A percentile compares a stretch with the other conserved stretches of the same genome.
Conservation (phyloP, 2,797 vertebrate species). For the Chloroceryle amazona region DNA sequence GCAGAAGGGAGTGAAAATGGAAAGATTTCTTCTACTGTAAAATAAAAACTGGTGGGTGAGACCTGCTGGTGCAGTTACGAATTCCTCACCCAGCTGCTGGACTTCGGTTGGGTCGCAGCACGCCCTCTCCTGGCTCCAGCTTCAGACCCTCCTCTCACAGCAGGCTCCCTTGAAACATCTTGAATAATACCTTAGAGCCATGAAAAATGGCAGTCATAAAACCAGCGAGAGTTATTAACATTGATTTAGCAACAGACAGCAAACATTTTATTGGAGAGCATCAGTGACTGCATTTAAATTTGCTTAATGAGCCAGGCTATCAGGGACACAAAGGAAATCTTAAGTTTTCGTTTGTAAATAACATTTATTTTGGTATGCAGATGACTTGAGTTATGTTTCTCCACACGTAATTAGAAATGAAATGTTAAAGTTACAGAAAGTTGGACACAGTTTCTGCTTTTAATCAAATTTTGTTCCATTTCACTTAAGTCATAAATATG, state of each 20-base stretch:
- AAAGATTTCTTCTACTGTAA: fast-evolving
- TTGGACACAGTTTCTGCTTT: constrained; percentile 54
- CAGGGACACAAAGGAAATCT: constrained; percentile 52
- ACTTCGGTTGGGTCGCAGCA: fast-evolving
- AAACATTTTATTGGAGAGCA: constrained; percentile 39
- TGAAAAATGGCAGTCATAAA: constrained; percentile 29
- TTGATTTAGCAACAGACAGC: constrained; percentile 30
- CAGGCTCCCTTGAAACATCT: not conserved
- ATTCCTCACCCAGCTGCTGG: not conserved
- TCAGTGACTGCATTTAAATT: constrained; percentile 57
- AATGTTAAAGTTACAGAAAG: constrained; percentile 62
- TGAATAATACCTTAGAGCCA: not conserved
- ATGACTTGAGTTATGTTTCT: constrained; percentile 68
- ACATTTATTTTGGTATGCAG: constrained; percentile 57
- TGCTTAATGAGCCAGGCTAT: constrained; percentile 67
- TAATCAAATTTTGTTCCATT: constrained; percentile 68
- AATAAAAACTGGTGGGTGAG: not conserved
- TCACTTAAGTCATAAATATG: constrained; percentile 44
- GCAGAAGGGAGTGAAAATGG: not conserved
- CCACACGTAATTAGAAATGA: constrained; percentile 44
- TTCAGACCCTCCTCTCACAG: not conserved
- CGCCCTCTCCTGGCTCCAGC: not conserved
- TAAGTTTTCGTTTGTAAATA: constrained; percentile 70
- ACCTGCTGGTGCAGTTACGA: fast-evolving
- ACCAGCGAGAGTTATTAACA: constrained; percentile 30